Conservation (phyloP, 1,140 invertebrate species). For the Heliconius hewitsoni region DNA sequence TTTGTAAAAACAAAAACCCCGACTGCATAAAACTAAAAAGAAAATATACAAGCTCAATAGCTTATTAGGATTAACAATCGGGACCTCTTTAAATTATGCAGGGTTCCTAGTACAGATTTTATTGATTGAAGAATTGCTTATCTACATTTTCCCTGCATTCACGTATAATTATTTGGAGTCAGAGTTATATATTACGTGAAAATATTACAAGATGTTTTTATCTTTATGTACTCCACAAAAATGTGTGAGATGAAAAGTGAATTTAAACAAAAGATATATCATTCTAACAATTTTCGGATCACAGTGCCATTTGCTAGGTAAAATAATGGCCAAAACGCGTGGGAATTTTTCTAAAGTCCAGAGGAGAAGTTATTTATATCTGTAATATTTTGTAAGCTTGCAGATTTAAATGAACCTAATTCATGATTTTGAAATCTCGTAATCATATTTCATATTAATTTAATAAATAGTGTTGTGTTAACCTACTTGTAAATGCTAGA, state of each 20-base stretch:
- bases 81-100: too few relatives aligned
- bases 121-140: too few relatives aligned
- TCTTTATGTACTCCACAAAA: slow-evolving; percentile 3
- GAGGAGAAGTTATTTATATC: neutral
- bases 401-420: neutral
- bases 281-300: neutral
- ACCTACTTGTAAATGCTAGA: slow-evolving; percentile 3
- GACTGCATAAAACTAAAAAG: too few relatives aligned
- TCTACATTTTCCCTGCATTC: too few relatives aligned
- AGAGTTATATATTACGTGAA: neutral
- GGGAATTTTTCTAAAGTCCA: neutral
- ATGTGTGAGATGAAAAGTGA: neutral
- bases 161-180: neutral
- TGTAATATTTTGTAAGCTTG: neutral
- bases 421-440: neutral
- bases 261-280: neutral
- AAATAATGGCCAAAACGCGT: neutral
- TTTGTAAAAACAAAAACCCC: too few relatives aligned
- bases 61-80: too few relatives aligned
- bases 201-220: neutral
- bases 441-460: neutral
- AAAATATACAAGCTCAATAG: too few relatives aligned
- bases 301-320: neutral
- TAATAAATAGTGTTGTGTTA: neutral
- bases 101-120: too few relatives aligned